Evolutionary conservation across 2,113 vertebrate species (phyloP), one percentile per base, ranked within the genome.

Genomic region (Coptodon bakossiorum): DNA sequence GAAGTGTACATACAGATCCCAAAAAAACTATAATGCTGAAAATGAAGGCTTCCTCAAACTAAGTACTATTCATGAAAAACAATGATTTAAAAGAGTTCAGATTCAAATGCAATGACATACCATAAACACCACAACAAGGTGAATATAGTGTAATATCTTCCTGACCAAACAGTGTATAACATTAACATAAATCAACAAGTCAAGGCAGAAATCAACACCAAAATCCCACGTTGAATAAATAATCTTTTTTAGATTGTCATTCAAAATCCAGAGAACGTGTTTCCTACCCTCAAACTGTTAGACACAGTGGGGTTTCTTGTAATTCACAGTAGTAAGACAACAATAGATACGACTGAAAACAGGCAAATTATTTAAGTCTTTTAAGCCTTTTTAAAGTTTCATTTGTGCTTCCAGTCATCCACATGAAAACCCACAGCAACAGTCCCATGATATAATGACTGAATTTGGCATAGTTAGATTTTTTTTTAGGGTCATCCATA

Each of bases 401-500:
- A 76, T 56, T 38, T 92, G 53, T 86, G 43, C 82, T 88, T 73
- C 84, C 78, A 84, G 34, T 88, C 82, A 80, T 68, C 27, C 52
- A 61, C 73, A 85, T 66, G 4, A 82, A 78, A 29, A 82, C 34
- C 12, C 52, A 88, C 66, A 83, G 78, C 36, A 54, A 57, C 10
- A 71, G 29, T 63, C 5, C 48, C 83, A 16, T 43, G 7, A 88
- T 48, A 10, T 6, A 54, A 88, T 84, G 54, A 79, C n/a, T 52
- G 40, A 9, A 63, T 40, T 82, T 86, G 80, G 45, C 38, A 89
- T 56, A 78, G 48, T 87, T 76, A 24, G 12, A 29, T 0, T 53
- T 34, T 81, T 29, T 57, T 66, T 36, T 17, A 22, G 36, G 34
- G 66, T 91, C 90, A 93, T 93, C 91, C 94, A 92, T 88, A 66